These are phyloP conservation scores for Clamator glandarius DNA, from an alignment of 2,797 vertebrate species.

Conservation along the genomic window DNA sequence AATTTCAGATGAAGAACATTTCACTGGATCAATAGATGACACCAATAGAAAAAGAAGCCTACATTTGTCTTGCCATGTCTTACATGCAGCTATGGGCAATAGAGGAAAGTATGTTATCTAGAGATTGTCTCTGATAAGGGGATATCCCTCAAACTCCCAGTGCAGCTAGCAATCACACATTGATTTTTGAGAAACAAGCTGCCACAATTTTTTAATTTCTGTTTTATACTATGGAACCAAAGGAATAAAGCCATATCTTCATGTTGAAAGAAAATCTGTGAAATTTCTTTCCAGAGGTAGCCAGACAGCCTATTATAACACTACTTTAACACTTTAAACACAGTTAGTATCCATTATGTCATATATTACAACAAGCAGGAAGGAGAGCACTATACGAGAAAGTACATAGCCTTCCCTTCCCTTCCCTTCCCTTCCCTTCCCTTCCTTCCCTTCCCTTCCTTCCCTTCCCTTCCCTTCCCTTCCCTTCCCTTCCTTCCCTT, in stretches of 20 bases:
- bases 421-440: too few relatives aligned
- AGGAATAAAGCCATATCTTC: neutral
- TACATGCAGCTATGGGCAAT: slow-evolving; percentile 54
- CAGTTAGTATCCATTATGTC: neutral
- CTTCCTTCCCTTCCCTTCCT: too few relatives aligned
- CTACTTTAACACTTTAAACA: slow-evolving; percentile 4
- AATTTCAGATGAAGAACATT: slow-evolving; percentile 45
- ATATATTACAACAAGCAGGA: neutral
- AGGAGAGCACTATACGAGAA: neutral
- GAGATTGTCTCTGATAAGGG: slow-evolving; percentile 43
- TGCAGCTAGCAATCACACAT: neutral
- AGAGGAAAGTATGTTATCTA: slow-evolving; percentile 25
- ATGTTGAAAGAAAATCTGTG: neutral
- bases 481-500: too few relatives aligned
- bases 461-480: neutral
- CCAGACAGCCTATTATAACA: neutral
- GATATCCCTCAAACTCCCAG: slow-evolving; percentile 22
- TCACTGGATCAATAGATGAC: slow-evolving; percentile 48
- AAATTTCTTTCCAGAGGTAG: neutral
- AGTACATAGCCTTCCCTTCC: neutral
- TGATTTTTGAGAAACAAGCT: slow-evolving; percentile 41
- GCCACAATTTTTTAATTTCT: slow-evolving; percentile 42
- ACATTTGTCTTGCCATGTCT: slow-evolving; percentile 18
- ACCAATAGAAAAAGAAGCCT: slow-evolving; percentile 44
- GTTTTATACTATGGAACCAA: slow-evolving; percentile 4